A percentile compares a stretch with the other conserved stretches of the same genome.
phyloP scores from a whole-genome alignment of 2,797 vertebrate species.

The Megalops cyprinoides region DNA sequence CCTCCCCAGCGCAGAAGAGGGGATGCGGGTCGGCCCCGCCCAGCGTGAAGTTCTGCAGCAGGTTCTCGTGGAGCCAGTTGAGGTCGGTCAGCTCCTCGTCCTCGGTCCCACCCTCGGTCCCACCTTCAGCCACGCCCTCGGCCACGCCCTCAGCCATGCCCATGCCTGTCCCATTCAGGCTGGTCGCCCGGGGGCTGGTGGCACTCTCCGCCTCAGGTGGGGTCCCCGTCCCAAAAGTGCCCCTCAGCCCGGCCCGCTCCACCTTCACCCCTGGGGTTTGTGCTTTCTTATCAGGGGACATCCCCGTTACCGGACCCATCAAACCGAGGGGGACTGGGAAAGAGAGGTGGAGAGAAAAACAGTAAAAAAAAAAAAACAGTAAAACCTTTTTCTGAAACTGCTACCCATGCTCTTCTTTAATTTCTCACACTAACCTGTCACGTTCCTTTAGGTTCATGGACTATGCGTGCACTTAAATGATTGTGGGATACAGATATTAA shows the following conservation, averaged over 20 bases:
- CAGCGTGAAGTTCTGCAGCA: constrained; percentile 80
- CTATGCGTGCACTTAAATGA: too few species aligned
- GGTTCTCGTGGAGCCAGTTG: constrained; percentile 84
- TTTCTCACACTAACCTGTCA: too few species aligned
- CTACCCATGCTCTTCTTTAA: too few species aligned
- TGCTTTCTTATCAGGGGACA: constrained; percentile 81
- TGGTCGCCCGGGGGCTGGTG: constrained; percentile 69
- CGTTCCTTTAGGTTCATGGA: too few species aligned
- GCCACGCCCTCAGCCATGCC: constrained; percentile 3
- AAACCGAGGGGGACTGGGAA: constrained; percentile 67
- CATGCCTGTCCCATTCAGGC: constrained; percentile 62
- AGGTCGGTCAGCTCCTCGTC: constrained; percentile 79
- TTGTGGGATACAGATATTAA: too few species aligned
- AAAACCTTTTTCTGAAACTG: too few species aligned
- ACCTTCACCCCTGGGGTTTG: constrained; percentile 73
- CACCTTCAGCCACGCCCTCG: constrained; percentile 53
- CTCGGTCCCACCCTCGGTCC: constrained; percentile 66
- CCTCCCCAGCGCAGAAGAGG: constrained; percentile 76
- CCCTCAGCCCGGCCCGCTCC: constrained; percentile 67
- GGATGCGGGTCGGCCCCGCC: constrained; percentile 72
- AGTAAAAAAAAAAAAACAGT: background rate
- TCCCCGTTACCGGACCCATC: constrained; percentile 83
- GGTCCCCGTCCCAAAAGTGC: constrained; percentile 70
- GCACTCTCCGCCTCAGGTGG: constrained; percentile 68
- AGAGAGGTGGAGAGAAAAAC: constrained; percentile 37